Evolutionary conservation across 2,797 vertebrate species (phyloP).

Genomic region (Siniperca undulata): DNA sequence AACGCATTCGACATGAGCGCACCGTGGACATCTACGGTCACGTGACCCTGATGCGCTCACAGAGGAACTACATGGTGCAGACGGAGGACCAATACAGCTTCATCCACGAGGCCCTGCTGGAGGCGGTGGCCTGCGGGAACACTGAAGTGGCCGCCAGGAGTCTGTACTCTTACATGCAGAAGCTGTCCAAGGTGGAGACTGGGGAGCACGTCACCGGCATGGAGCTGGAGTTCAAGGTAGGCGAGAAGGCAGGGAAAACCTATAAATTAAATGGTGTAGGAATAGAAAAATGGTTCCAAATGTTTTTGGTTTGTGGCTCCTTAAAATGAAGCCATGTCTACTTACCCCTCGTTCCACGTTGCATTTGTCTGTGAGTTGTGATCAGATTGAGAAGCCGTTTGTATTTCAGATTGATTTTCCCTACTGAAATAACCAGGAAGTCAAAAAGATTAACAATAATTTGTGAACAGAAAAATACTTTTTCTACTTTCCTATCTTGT

Average conservation of each 20-base stretch:
- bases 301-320: neutral
- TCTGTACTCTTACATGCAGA: constrained; percentile 97
- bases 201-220: constrained; percentile 96
- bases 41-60: constrained; percentile 97
- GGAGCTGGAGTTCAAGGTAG: constrained; percentile 98
- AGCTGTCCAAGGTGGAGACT: constrained; percentile 93
- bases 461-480: constrained; percentile 5
- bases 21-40: constrained; percentile 97
- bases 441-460: neutral
- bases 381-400: neutral
- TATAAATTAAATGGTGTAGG: neutral
- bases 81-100: constrained; percentile 99
- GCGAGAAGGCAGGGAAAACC: too few relatives aligned
- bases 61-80: constrained; percentile 99
- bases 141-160: constrained; percentile 96
- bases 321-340: neutral
- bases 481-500: neutral
- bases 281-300: neutral
- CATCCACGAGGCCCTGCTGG: constrained; percentile 97
- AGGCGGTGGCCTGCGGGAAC: constrained; percentile 96
- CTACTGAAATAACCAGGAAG: neutral
- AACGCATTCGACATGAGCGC: constrained; percentile 95
- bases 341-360: neutral
- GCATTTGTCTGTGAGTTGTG: neutral
- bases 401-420: neutral